Evolutionary conservation across 2,888 invertebrate genomes (phyloP), one percentile per base, ranked within the genome.

Genomic region (Pandemis cinnamomeana): DNA sequence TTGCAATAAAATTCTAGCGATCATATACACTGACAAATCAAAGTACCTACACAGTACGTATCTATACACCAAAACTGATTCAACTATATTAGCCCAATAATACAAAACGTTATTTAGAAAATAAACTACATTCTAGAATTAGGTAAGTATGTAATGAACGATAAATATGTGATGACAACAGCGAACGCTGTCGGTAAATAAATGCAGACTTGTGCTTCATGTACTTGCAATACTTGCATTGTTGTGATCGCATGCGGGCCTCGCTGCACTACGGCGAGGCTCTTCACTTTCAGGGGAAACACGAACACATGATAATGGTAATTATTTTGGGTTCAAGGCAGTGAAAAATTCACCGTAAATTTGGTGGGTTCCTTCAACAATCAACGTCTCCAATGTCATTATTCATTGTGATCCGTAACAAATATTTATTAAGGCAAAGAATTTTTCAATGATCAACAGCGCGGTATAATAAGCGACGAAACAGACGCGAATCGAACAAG

Each of bases 401-500:
- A 55, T 27, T 27, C 58, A 58, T 58, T 58, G 27, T 79, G 83
- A 86, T 85, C 83, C 83, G 83, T 85, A 90, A 91, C 89, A 88
- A 89, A 83, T 81, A 83, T 84, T 83, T 60, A 73, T 73, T 79
- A 84, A 83, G 84, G 83, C 84, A 85, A 85, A 83, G 82, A 79
- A 80, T 80, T 80, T 80, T 80, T 78, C 80, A 87, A 84, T 83
- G 77, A 84, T 86, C 82, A 91, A 90, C 89, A 89, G 85, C 83
- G 86, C 86, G 83, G 89, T 84, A 83, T 89, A 89, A 90, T 83
- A 92, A 91, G 92, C 92, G 88, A 89, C 80, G 82, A 85, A 89
- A 91, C 87, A 89, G 85, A 87, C 88, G 87, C 89, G 85, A 88
- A 87, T 89, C 87, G 90, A 91, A 92, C 90, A 87, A 92, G 90